These are phyloP conservation scores for Philereme vetulata DNA, from an alignment of 2,888 invertebrate genomes.

Conservation along the genomic window DNA sequence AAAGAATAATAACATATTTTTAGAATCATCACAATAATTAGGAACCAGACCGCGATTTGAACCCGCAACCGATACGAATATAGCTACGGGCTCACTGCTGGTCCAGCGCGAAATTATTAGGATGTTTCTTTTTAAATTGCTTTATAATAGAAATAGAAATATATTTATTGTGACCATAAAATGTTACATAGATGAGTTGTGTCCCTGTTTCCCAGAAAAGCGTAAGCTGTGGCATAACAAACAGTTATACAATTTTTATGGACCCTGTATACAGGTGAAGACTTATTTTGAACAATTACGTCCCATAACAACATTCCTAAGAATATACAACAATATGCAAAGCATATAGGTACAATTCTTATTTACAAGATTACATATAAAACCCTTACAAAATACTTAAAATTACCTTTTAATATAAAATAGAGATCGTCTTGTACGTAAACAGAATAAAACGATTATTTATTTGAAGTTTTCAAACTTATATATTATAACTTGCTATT, in stretches of 20 bases:
- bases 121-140: no score
- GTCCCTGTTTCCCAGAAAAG: no score
- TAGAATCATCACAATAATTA: neutral
- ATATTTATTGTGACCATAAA: no score
- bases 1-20: neutral
- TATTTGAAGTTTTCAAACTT: no score
- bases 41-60: neutral
- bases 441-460: constrained; percentile 7
- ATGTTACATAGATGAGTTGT: no score
- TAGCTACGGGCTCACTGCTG: no score
- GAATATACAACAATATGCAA: neutral
- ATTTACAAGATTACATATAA: constrained; percentile 10
- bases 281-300: neutral
- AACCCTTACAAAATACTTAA: constrained; percentile 13
- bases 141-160: no score
- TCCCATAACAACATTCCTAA: neutral
- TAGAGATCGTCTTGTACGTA: constrained; percentile 31
- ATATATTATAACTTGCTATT: no score
- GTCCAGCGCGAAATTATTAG: no score
- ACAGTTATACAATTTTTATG: neutral
- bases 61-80: no score
- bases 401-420: constrained; percentile 3
- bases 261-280: neutral
- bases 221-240: no score
- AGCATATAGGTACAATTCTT: constrained; percentile 1